A percentile compares a stretch with the other conserved stretches of the same genome.
These are phyloP conservation scores for Coryphaenoides rupestris DNA, from an alignment of 2,113 vertebrate species.

Conservation along the genomic window DNA sequence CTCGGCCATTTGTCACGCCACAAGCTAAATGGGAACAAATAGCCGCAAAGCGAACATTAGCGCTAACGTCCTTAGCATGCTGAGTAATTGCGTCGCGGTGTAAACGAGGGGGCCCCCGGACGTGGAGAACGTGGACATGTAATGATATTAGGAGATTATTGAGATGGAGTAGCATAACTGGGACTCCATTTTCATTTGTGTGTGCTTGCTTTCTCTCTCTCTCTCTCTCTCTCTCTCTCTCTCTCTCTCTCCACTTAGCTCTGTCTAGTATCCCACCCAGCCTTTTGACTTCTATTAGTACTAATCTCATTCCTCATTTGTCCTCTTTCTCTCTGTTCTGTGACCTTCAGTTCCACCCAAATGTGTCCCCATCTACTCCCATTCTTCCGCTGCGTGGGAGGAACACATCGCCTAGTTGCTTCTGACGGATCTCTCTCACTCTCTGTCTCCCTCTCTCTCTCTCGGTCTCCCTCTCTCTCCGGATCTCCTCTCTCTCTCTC, in stretches of 20 bases:
- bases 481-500: constrained; percentile 29
- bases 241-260: not conserved
- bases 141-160: constrained; percentile 46
- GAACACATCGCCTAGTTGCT: constrained; percentile 22
- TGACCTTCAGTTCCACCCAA: constrained; percentile 27
- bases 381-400: constrained; percentile 41
- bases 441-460: constrained; percentile 31
- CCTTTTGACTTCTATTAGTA: not conserved
- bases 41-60: constrained; percentile 24
- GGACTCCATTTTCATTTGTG: constrained; percentile 18
- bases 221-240: not conserved
- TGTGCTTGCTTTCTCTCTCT: not conserved
- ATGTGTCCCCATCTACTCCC: constrained; percentile 42
- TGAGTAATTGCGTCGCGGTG: constrained; percentile 37
- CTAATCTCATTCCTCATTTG: not conserved
- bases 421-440: not conserved
- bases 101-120: constrained; percentile 33
- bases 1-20: constrained; percentile 10
- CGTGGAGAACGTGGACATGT: constrained; percentile 33
- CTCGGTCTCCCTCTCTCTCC: constrained; percentile 5
- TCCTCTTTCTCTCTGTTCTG: not conserved
- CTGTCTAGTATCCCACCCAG: not conserved
- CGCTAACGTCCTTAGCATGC: constrained; percentile 33
- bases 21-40: constrained; percentile 36
- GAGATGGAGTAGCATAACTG: constrained; percentile 38